phyloP scores from a whole-genome alignment of 2,797 vertebrate species.

The Pseudomugil tenellus region DNA sequence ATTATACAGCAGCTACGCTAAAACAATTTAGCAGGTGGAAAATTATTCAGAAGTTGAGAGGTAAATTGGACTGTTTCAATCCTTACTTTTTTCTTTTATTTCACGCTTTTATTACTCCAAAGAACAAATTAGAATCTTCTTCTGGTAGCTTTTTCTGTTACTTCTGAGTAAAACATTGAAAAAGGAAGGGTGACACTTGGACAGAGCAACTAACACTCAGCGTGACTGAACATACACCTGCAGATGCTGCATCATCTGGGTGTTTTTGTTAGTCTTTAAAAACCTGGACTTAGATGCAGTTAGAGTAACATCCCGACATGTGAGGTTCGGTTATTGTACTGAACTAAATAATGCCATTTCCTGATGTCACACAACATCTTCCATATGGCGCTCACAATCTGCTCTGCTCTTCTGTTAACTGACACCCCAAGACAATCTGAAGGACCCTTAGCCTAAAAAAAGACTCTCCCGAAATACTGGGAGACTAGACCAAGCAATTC shows the following conservation, averaged over 20 bases:
- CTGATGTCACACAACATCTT: background rate
- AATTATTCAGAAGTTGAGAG: no score
- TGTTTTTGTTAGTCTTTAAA: background rate
- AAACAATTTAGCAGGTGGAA: background rate
- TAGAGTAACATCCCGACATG: background rate
- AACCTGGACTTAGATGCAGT: background rate
- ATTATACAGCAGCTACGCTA: background rate
- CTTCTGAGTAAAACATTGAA: no score
- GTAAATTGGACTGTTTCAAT: background rate
- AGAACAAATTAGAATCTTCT: no score
- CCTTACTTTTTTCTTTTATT: background rate
- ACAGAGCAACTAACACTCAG: background rate
- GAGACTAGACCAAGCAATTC: constrained; percentile 51
- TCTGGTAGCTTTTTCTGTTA: no score
- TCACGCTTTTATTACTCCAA: background rate
- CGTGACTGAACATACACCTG: background rate
- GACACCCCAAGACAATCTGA: constrained; percentile 38
- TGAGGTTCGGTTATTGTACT: background rate
- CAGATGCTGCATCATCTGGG: background rate
- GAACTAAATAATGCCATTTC: background rate
- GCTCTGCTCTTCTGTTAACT: constrained; percentile 30
- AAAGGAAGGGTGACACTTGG: no score
- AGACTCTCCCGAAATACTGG: constrained; percentile 58
- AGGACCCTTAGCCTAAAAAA: constrained; percentile 55
- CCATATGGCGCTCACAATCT: constrained; percentile 12